These are phyloP conservation scores for Pseudomyrmex gracilis DNA, from an alignment of 1,140 invertebrate species.

Conservation along the genomic window DNA sequence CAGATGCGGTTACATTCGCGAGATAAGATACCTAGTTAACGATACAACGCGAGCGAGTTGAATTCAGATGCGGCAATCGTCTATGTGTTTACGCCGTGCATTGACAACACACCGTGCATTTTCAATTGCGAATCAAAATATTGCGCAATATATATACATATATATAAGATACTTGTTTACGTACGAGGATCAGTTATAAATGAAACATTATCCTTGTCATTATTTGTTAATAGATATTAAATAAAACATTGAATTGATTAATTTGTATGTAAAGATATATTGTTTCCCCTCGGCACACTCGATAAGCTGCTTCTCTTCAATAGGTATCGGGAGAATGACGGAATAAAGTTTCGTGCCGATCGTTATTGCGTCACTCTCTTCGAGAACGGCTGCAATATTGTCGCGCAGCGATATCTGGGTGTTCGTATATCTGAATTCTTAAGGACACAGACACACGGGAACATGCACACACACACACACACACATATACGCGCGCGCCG, in stretches of 20 bases:
- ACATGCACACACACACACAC: background rate
- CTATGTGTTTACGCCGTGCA: conserved; percentile 12
- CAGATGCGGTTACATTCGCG: conserved; percentile 51
- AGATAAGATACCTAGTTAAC: conserved; percentile 59
- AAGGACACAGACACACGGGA: conserved; percentile 27
- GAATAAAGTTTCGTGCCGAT: background rate
- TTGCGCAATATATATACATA: no score
- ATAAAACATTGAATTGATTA: no score
- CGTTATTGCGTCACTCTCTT: background rate
- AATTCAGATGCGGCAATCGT: conserved; percentile 37
- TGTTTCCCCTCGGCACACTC: no score
- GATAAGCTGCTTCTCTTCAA: background rate
- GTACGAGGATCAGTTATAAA: no score
- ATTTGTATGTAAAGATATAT: no score
- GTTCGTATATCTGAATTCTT: conserved; percentile 29
- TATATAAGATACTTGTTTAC: no score
- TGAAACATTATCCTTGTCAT: background rate
- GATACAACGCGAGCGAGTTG: conserved; percentile 29
- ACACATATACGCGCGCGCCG: background rate
- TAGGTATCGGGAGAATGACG: background rate
- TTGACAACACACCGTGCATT: background rate
- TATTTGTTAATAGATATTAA: no score
- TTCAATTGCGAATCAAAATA: background rate
- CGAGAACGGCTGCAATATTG: conserved; percentile 2
- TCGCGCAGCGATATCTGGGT: background rate